Evolutionary conservation across 2,888 invertebrate species (phyloP), one percentile per base, ranked within the genome.

Genomic region (Adineta ricciae): DNA sequence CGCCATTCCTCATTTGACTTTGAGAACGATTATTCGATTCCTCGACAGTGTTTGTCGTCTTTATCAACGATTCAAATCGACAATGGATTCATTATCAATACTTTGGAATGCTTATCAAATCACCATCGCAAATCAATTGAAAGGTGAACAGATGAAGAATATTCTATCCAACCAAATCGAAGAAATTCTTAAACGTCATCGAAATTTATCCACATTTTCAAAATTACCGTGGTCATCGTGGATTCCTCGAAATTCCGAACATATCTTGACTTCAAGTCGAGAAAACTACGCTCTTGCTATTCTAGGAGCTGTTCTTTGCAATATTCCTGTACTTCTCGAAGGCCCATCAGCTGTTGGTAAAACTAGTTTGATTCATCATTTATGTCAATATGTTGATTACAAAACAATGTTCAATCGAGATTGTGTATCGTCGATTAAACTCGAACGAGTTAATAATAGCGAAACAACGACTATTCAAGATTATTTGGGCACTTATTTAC

Each of bases 401-500:
- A n/a, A n/a, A n/a, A n/a, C n/a, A n/a, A n/a, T n/a, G n/a, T n/a
- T n/a, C n/a, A n/a, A n/a, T n/a, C n/a, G n/a, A n/a, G n/a, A n/a
- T n/a, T n/a, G n/a, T n/a, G n/a, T n/a, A n/a, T n/a, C n/a, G n/a
- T n/a, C n/a, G n/a, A n/a, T n/a, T n/a, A n/a, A n/a, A 41, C 73
- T 73, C 1, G 73, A 21, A 41, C 73, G 73, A 8, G 73, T 73
- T 7, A 73, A 73, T 38, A 73, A 73, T 41, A 73, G 21, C 0
- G 73, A 73, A 38, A 73, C 73, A 73, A 73, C 73, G 24, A 73
- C 73, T 41, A 73, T 73, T 9, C 73, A 73, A 21, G 73, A 73
- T 38, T 73, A 73, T 38, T 38, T 41, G 3, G 73, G 73, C 5
- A 11, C 73, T 24, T 73, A 38, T 38, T 5, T 73, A 24, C 73